Conservation (phyloP, 2,888 invertebrate species). For the Sipha maydis region DNA sequence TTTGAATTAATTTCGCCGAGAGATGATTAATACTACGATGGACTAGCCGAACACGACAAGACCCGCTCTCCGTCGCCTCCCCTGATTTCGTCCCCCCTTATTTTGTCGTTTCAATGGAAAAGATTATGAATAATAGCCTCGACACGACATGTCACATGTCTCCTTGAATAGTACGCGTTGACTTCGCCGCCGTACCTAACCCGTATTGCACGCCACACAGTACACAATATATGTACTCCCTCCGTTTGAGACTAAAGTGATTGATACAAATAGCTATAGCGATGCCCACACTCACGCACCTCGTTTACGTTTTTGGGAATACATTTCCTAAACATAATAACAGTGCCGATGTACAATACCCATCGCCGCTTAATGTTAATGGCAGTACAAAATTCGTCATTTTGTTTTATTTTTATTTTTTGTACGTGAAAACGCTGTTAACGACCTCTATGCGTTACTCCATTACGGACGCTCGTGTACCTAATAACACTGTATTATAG, state of each 20-base stretch:
- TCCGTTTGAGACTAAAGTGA: neutral
- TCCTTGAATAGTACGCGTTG: neutral
- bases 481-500: too few species aligned
- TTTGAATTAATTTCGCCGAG: constrained; percentile 27
- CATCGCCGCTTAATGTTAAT: neutral
- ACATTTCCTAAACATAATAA: neutral
- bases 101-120: constrained; percentile 37
- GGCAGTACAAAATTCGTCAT: neutral
- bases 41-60: constrained; percentile 6
- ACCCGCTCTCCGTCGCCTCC: neutral
- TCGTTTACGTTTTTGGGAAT: neutral
- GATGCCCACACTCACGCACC: neutral
- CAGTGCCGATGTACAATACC: neutral
- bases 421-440: neutral
- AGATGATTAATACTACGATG: constrained; percentile 27
- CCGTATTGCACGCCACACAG: neutral
- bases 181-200: neutral
- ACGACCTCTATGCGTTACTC: neutral
- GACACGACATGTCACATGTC: constrained; percentile 32
- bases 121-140: constrained; percentile 47
- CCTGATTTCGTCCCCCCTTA: neutral
- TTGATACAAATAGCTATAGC: constrained; percentile 5
- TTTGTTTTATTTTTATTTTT: neutral
- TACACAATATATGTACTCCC: neutral
- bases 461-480: neutral